These are phyloP conservation scores for Sebastes hubbsi DNA, from an alignment of 2,797 vertebrate genomes.

Conservation along the genomic window DNA sequence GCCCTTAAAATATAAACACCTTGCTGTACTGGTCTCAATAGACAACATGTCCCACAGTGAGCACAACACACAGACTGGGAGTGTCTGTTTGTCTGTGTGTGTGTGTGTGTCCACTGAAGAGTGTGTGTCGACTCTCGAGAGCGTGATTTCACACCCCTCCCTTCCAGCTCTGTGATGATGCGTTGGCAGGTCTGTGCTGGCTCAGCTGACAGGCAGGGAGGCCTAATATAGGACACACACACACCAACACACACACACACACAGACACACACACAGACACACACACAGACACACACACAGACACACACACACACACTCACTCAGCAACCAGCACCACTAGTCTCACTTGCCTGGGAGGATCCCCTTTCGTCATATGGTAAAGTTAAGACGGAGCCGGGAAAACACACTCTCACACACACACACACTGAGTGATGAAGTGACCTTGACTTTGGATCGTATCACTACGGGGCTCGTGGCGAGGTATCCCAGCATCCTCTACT, in stretches of 20 bases:
- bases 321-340: background rate
- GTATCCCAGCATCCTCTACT: conserved; percentile 45
- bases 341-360: conserved; percentile 33
- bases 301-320: background rate
- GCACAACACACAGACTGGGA: background rate
- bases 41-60: background rate
- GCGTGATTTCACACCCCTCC: conserved; percentile 50
- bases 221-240: conserved; percentile 35
- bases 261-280: background rate
- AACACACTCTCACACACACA: background rate
- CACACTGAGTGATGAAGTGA: conserved; percentile 24
- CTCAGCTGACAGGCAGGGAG: conserved; percentile 57
- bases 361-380: conserved; percentile 37
- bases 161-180: conserved; percentile 34
- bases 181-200: conserved; percentile 57
- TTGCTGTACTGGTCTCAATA: background rate
- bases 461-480: background rate
- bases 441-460: conserved; percentile 62
- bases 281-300: background rate
- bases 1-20: background rate
- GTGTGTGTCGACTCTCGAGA: conserved; percentile 1
- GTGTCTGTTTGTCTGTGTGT: no score
- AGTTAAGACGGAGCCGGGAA: background rate
- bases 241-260: background rate
- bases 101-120: background rate